These are phyloP conservation scores for Salvelinus namaycush DNA, from an alignment of 2,113 vertebrate genomes.

Conservation along the genomic window DNA sequence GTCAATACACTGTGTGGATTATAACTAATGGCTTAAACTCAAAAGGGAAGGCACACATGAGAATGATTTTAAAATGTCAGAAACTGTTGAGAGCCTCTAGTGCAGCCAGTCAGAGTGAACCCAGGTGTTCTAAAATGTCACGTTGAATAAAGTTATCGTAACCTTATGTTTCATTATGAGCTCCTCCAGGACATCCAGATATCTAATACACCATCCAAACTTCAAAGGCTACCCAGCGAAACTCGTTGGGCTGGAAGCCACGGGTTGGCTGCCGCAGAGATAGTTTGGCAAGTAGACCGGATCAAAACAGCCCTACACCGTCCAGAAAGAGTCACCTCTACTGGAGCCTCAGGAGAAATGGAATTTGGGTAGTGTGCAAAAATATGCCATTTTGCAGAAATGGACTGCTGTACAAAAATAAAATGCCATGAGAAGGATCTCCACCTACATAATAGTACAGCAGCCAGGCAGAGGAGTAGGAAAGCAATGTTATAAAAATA, in stretches of 20 bases:
- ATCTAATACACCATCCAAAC: slow-evolving; percentile 34
- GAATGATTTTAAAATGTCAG: slow-evolving; percentile 24
- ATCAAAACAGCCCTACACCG: slow-evolving; percentile 29
- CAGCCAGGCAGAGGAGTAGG: neutral
- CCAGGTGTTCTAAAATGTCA: slow-evolving; percentile 19
- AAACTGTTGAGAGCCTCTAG: neutral
- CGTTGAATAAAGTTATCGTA: slow-evolving; percentile 23
- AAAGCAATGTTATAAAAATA: neutral
- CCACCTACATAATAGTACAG: neutral
- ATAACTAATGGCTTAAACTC: slow-evolving; percentile 19
- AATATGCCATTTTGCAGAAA: neutral
- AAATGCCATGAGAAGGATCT: neutral
- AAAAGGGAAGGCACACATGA: slow-evolving; percentile 21
- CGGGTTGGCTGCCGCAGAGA: slow-evolving; percentile 11
- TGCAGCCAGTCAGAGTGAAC: slow-evolving; percentile 2
- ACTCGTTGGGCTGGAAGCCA: slow-evolving; percentile 29
- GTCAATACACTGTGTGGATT: slow-evolving; percentile 17
- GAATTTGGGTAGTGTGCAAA: slow-evolving; percentile 12
- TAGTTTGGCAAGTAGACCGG: neutral
- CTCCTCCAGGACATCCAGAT: slow-evolving; percentile 36
- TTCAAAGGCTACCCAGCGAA: slow-evolving; percentile 33
- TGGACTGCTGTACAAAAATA: neutral
- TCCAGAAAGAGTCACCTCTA: neutral
- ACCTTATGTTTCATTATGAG: slow-evolving; percentile 18
- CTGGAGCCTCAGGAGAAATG: neutral